Base-by-base conservation (phyloP, 2,888 invertebrate species). In the Plagiodera versicolora region DNA sequence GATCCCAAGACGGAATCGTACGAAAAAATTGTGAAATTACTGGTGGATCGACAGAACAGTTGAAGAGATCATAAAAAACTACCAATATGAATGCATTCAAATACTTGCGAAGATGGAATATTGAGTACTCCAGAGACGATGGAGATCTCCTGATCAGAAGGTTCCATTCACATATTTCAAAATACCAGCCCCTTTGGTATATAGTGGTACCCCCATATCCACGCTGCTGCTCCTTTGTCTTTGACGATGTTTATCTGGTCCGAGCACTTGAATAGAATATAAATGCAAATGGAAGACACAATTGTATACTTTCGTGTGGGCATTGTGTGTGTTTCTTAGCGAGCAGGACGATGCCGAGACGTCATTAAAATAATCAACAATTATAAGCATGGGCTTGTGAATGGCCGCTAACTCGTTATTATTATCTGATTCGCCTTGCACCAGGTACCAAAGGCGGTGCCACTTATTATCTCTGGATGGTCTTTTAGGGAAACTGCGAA, bases 351-450 rank as follows among this genome's bases (percentile, higher is more conserved):
- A n/a, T n/a, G n/a, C n/a, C n/a, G n/a, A n/a, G n/a, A 75, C 74
- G 74, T 77, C 75, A 75, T 77, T 77, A 76, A 79, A 79, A 79
- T 79, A 79, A 79, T 79, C 78, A 78, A 79, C 79, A 79, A 79
- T 79, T 79, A 79, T 76, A 77, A 77, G 74, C 72, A 68, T 70
- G 63, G 66, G 63, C 62, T 70, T 67, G 72, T 68, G 68, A 71
- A 70, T 72, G 70, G 71, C 64, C 67, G 64, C 65, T 67, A 67
- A 70, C 72, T 73, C 72, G 74, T 74, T 73, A 74, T 71, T 70
- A 70, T 73, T 76, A 76, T 76, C 76, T 74, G 75, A 75, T 75
- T 70, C 68, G 67, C 69, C 65, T 71, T 71, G 70, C 70, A 68
- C 72, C 70, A 70, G 60, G 68, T 55, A 68, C 70, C 69, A 70